Conservation (phyloP, 2,888 invertebrate genomes). For the Apamea anceps region DNA sequence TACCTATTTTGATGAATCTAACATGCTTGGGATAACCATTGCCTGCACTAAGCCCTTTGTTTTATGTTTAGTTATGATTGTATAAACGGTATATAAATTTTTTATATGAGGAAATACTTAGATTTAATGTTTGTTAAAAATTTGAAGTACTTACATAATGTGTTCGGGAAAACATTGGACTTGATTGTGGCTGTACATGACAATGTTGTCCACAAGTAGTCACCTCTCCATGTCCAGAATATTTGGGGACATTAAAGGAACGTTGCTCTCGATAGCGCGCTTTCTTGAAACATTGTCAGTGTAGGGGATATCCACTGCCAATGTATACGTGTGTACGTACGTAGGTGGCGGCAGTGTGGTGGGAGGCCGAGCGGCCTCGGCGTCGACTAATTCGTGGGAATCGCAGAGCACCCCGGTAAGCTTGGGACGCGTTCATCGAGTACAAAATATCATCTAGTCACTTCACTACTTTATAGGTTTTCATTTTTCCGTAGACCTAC, state of each 20-base stretch:
- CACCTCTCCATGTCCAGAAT: slow-evolving; percentile 20
- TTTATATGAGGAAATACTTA: slow-evolving; percentile 17
- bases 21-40: slow-evolving; percentile 52
- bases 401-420: slow-evolving; percentile 88
- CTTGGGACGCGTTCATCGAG: slow-evolving; percentile 83
- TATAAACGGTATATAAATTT: not conserved
- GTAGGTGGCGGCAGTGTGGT: slow-evolving; percentile 89
- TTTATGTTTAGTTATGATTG: slow-evolving; percentile 35
- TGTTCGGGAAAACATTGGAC: slow-evolving; percentile 23
- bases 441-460: slow-evolving; percentile 81
- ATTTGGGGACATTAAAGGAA: slow-evolving; percentile 43
- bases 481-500: slow-evolving; percentile 88
- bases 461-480: slow-evolving; percentile 86
- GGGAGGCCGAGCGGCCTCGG: slow-evolving; percentile 83
- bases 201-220: slow-evolving; percentile 31
- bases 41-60: slow-evolving; percentile 50
- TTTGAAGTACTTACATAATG: slow-evolving; percentile 14
- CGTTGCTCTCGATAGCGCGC: slow-evolving; percentile 43
- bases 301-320: slow-evolving; percentile 72
- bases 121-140: not conserved
- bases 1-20: slow-evolving; percentile 31
- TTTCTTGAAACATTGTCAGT: slow-evolving; percentile 66
- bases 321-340: slow-evolving; percentile 87
- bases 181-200: slow-evolving; percentile 28
- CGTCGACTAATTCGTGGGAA: slow-evolving; percentile 85